Evolutionary conservation across 1,140 invertebrate genomes (phyloP), one percentile per base, ranked within the genome.

Genomic region (Psix sp.): DNA sequence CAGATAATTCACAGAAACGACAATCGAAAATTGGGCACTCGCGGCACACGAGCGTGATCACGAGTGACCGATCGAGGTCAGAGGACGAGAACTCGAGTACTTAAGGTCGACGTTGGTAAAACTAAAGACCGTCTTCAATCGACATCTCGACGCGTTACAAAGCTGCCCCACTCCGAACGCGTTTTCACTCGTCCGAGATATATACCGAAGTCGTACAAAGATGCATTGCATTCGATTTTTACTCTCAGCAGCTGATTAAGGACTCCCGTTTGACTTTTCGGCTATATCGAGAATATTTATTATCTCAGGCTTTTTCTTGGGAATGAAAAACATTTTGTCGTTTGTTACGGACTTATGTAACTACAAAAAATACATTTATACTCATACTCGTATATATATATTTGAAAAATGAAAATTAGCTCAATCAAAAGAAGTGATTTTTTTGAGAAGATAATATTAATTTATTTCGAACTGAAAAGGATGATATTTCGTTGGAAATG

Each of bases 21-120:
- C 33, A 26, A 26, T 29, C 18, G 17, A 40, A 10, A 18, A 67
- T 38, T 16, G 1, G 17, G 11, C 65, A 43, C 52, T 1, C 40
- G 14, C 35, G 17, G 3, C 11, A 0, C 0, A 6, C 13, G 5
- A 54, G 36, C 21, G 33, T 17, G 62, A 42, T 46, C 16, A 33
- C 35, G 31, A 15, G 3, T 43, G 43, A 65, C 51, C 56, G 26
- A 62, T 67, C 29, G 71, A 74, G 75, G 68, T 78, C 75, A 68
- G 71, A 9, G 59, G 57, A 75, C 68, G 36, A 62, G 51, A 67
- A 59, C 68, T 76, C 29, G 56, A 72, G 54, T 60, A 76, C 80
- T 78, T 79, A 79, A 77, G 67, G 70, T 81, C 59, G 78, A 71
- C 80, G 62, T 77, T 70, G 76, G 77, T 62, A 78, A 82, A 82